These are phyloP conservation scores for Pachypanchax playfairii DNA, from an alignment of 2,113 vertebrate genomes.

Conservation along the genomic window DNA sequence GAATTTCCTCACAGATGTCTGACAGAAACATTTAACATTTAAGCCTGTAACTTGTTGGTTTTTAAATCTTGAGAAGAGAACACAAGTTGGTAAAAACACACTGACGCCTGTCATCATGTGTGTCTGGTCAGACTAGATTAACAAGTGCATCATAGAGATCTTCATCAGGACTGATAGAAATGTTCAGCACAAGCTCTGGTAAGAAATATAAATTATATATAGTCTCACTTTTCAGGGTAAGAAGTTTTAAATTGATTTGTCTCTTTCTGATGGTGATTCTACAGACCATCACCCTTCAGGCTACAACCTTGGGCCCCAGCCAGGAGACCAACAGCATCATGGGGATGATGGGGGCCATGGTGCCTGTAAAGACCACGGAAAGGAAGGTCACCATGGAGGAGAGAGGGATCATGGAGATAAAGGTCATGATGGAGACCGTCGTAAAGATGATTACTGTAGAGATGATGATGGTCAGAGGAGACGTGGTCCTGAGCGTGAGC, in stretches of 20 bases:
- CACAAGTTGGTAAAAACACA: too few species aligned
- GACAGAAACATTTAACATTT: too few species aligned
- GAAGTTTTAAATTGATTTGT: background rate
- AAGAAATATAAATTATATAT: background rate
- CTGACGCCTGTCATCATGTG: too few species aligned
- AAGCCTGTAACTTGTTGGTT: too few species aligned
- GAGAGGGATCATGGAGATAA: background rate
- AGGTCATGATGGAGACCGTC: background rate
- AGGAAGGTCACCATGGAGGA: background rate
- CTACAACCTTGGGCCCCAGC: constrained; percentile 1
- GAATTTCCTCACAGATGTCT: too few species aligned
- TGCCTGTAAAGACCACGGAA: background rate
- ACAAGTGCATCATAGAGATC: background rate
- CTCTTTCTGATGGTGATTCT: background rate
- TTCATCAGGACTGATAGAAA: background rate
- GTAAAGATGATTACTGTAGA: too few species aligned
- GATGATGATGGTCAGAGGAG: background rate
- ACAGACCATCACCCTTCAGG: constrained; percentile 16
- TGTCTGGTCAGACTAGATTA: constrained; percentile 17
- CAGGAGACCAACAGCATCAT: background rate
- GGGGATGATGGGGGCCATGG: background rate
- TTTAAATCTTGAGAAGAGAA: too few species aligned
- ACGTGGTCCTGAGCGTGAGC: background rate
- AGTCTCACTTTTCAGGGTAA: background rate
- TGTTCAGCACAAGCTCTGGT: constrained; percentile 28